These are phyloP conservation scores for Acridotheres tristis DNA, from an alignment of 2,797 vertebrate genomes.

Conservation along the genomic window DNA sequence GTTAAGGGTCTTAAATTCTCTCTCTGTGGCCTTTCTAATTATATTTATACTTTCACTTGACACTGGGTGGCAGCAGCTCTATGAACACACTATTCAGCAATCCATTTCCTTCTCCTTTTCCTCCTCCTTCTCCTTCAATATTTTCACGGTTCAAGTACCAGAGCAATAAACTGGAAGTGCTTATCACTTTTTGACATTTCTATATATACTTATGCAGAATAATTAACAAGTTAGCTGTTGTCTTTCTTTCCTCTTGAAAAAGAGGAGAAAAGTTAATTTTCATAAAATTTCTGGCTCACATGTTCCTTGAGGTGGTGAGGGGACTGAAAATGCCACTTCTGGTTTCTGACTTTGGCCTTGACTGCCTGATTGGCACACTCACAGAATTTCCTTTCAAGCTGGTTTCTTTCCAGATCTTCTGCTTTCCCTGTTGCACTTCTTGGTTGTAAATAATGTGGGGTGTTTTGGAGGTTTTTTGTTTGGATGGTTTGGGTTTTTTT, in stretches of 20 bases:
- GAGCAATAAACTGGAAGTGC: neutral
- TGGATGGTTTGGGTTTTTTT: neutral
- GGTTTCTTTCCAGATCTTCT: neutral
- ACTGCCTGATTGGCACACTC: neutral
- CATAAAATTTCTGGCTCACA: neutral
- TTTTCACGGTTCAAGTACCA: slow-evolving; percentile 37
- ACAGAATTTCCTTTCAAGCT: neutral
- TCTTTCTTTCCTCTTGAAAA: neutral
- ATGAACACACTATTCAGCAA: slow-evolving; percentile 49
- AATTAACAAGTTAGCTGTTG: neutral
- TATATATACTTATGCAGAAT: slow-evolving; percentile 37
- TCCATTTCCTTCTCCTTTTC: slow-evolving; percentile 9
- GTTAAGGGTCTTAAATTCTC: slow-evolving; percentile 57
- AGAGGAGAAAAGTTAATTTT: neutral
- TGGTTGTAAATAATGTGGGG: neutral
- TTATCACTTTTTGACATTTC: slow-evolving; percentile 32
- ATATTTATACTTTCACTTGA: slow-evolving; percentile 68
- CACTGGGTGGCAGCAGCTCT: slow-evolving; percentile 71
- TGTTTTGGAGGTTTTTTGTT: neutral
- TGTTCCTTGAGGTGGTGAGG: neutral
- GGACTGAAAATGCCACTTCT: neutral
- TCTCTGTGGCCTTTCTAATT: slow-evolving; percentile 60
- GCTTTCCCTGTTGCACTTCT: neutral
- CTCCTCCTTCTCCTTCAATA: neutral
- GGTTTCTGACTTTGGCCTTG: neutral